Evolutionary conservation across 2,888 invertebrate genomes (phyloP).

Genomic region (Hipparchia semele): DNA sequence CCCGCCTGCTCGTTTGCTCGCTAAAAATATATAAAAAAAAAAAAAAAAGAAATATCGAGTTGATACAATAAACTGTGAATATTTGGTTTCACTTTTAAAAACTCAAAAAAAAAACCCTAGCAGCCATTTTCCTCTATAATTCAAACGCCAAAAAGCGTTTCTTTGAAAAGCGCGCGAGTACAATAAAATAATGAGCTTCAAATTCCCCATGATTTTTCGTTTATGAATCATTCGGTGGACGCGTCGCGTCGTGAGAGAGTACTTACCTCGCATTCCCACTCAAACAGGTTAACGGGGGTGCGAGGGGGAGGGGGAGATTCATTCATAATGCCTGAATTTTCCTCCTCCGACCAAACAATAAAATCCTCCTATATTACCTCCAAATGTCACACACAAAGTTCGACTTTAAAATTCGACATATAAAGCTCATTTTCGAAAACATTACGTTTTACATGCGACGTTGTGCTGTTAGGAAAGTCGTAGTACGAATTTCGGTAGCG

Average conservation of each 20-base stretch:
- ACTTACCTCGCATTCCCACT: conserved; percentile 29
- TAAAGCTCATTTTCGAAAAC: conserved; percentile 12
- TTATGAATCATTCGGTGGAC: conserved; percentile 27
- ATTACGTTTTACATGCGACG: neutral
- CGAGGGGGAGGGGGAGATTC: conserved; percentile 27
- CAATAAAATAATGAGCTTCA: conserved; percentile 14
- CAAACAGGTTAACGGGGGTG: conserved; percentile 37
- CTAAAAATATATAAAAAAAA: no score
- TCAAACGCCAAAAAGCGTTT: conserved; percentile 11
- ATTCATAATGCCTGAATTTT: conserved; percentile 39
- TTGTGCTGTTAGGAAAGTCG: neutral
- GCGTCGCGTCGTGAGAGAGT: conserved; percentile 28
- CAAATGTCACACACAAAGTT: conserved; percentile 1
- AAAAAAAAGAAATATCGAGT: no score
- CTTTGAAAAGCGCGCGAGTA: conserved; percentile 8
- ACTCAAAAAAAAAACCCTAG: neutral
- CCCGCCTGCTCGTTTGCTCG: no score
- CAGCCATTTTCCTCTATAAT: conserved; percentile 3
- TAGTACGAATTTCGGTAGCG: conserved; percentile 23
- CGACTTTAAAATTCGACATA: accelerated
- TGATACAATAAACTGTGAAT: no score
- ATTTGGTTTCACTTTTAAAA: neutral
- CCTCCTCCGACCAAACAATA: conserved; percentile 31
- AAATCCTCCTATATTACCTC: conserved; percentile 14
- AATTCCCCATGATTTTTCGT: conserved; percentile 16